Evolutionary conservation across 2,113 vertebrate genomes (phyloP), one percentile per base, ranked within the genome.

Genomic region (Catharus minimus): DNA sequence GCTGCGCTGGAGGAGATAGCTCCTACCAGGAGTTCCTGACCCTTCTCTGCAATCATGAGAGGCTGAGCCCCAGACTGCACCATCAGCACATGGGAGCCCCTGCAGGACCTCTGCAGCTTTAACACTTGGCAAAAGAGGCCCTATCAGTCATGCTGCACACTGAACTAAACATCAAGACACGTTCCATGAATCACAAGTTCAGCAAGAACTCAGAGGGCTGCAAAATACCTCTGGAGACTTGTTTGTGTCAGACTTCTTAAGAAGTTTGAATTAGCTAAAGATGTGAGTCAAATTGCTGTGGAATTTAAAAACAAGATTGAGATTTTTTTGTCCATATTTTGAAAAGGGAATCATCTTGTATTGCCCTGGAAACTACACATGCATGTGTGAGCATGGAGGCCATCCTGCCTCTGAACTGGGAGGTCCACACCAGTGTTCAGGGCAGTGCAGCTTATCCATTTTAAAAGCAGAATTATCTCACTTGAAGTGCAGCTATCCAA

Each of bases 51-150:
- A 49, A 61, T n/a, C 26, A 4, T 8, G 24, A 65, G 32, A 47
- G 20, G 7, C 3, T 71, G 38, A 81, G 65, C 10, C 13, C 18
- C 20, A 41, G 22, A 44, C 30, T 36, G 27, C 28, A 44, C 0
- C 0, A 2, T 27, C 5, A 5, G 52, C 58, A 69, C 36, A n/a
- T 0, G 13, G 0, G 0, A 91, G 43, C 5, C 39, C 46, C 50
- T 36, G 20, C n/a, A 53, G 67, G 58, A 75, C 36, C 55, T 64
- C 10, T 46, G 58, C 58, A 88, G 21, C 39, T 81, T 46, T 27
- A 55, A 56, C 0, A 0, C 28, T 64, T 56, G 52, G 52, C 77
- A 90, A 67, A 71, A 57, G 52, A 62, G 44, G n/a, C 8, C 27
- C 41, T 2, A 0, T 30, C 80, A 88, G 77, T 78, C 57, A 78